phyloP scores from a whole-genome alignment of 2,113 vertebrate genomes.

The Haemorhous mexicanus region DNA sequence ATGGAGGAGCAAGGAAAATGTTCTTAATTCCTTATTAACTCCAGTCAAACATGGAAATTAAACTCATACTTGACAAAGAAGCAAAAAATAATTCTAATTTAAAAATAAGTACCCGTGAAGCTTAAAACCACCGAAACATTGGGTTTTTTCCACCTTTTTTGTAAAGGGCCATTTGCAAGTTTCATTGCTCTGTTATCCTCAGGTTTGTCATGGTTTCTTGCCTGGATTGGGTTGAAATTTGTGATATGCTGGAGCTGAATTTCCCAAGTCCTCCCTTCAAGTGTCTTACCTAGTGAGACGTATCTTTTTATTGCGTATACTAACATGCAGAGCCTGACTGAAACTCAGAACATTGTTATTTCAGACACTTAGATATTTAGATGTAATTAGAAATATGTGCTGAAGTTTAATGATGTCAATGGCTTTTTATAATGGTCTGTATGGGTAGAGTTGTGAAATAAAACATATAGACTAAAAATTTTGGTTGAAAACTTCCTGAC shows the following conservation, averaged over 20 bases:
- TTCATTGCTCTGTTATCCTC: background rate
- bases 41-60: background rate
- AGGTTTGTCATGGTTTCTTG: background rate
- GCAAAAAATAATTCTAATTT: background rate
- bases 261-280: background rate
- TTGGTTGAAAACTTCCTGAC: background rate
- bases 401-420: background rate
- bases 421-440: background rate
- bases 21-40: background rate
- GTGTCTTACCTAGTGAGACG: background rate
- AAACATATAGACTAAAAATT: background rate
- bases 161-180: background rate
- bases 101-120: background rate
- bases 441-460: background rate
- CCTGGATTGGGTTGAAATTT: background rate
- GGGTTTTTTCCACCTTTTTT: background rate
- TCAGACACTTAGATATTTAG: background rate
- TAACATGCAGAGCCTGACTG: background rate
- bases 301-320: background rate
- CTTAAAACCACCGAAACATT: background rate
- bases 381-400: background rate
- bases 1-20: background rate
- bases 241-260: background rate
- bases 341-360: background rate
- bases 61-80: background rate